phyloP scores from a whole-genome alignment of 2,113 vertebrate genomes.

The Megalops atlanticus region DNA sequence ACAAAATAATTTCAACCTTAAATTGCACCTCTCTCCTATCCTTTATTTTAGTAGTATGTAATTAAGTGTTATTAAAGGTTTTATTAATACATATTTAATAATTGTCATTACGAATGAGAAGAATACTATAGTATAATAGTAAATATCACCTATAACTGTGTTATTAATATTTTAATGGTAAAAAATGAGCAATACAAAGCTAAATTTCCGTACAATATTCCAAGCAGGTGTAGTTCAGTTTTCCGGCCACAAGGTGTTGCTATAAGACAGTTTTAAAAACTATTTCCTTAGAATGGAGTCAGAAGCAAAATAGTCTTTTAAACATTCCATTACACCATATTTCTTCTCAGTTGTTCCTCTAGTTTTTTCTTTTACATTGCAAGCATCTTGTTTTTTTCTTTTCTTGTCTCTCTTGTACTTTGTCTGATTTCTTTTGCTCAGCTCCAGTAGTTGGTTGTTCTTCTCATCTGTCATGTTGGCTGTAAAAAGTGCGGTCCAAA shows the following conservation, averaged over 20 bases:
- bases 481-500: slow-evolving; percentile 47
- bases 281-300: slow-evolving; percentile 56
- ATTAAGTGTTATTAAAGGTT: slow-evolving; percentile 59
- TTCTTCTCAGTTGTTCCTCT: slow-evolving; percentile 52
- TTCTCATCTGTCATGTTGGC: slow-evolving; percentile 45
- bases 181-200: slow-evolving; percentile 80
- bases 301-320: slow-evolving; percentile 60
- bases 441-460: slow-evolving; percentile 45
- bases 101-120: slow-evolving; percentile 74
- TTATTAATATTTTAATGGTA: slow-evolving; percentile 72
- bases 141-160: slow-evolving; percentile 74
- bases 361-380: slow-evolving; percentile 53
- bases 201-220: slow-evolving; percentile 74
- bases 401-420: slow-evolving; percentile 65
- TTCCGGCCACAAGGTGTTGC: slow-evolving; percentile 76
- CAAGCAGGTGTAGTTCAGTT: slow-evolving; percentile 72
- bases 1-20: slow-evolving; percentile 82
- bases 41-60: slow-evolving; percentile 47
- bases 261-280: slow-evolving; percentile 68
- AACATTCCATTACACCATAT: slow-evolving; percentile 55
- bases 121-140: slow-evolving; percentile 74
- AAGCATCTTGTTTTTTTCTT: slow-evolving; percentile 57
- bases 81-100: slow-evolving; percentile 73
- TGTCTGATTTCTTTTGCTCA: slow-evolving; percentile 58
- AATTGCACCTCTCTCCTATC: slow-evolving; percentile 71